Base-by-base conservation (phyloP, 1,140 invertebrate genomes). In the Harpegnathos saltator region DNA sequence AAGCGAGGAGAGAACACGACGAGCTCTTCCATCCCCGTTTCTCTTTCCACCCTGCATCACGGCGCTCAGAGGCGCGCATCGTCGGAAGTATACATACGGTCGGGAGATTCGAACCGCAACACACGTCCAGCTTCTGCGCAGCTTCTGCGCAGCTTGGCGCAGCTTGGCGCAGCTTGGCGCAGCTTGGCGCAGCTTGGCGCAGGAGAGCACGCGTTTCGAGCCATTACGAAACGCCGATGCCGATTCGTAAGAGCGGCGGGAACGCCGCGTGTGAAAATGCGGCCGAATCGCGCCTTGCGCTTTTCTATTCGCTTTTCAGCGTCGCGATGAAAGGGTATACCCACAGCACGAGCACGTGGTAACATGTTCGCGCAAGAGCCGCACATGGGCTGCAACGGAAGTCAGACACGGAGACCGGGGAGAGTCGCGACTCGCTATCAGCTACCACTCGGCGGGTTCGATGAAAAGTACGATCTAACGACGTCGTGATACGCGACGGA, bases 301-400 rank as follows among this genome's bases (percentile, higher is more conserved):
- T 33, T 59, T 69, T 14, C 29, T n/a, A 44, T 69, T 80, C 50
- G 48, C 48, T 69, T 83, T 69, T 22, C 29, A 69, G 59, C 19
- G 33, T 9, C 15, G 54, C 44, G 19, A 50, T 62, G 12, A 73
- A 74, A 52, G 15, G 33, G 22, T 63, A 15, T 22, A 63, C 26
- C 48, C 33, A 4, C 4, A 15, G 9, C 4, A 15, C 7, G 29
- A 58, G 26, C 4, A 22, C 5, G 0, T 4, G 29, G 17, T 65
- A 26, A 38, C 61, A 17, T 26, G 65, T 38, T 71, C 59, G 22
- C 26, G 33, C 14, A 17, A 80, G 78, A 73, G 66, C 3, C 9
- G 4, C n/a, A 50, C 9, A 62, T 12, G 14, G 38, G 17, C 11
- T 33, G 29, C n/a, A n/a, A 5, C 15, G 9, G 17, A 17, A 24